A percentile compares a stretch with the other conserved stretches of the same genome.
Conservation (phyloP, 2,113 vertebrate species). For the Tragulus kanchil region DNA sequence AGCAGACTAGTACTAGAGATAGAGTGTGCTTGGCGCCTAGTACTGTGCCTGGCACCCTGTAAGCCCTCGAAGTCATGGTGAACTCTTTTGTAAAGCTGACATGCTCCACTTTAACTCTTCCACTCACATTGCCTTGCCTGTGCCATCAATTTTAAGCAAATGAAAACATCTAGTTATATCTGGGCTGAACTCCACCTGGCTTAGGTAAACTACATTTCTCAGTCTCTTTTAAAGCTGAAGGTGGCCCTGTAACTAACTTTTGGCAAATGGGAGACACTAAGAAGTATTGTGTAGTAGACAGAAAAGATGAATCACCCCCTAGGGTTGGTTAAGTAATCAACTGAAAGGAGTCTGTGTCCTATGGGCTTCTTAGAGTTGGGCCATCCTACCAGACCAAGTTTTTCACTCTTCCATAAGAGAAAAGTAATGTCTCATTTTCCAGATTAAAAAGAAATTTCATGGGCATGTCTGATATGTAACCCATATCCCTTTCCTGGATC, state of each 20-base stretch:
- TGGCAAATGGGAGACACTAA: background rate
- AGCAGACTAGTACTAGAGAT: background rate
- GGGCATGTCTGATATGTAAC: background rate
- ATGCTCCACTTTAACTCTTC: background rate
- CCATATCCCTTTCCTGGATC: background rate
- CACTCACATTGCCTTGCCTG: background rate
- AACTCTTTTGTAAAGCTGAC: background rate
- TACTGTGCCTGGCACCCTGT: background rate
- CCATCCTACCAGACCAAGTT: background rate
- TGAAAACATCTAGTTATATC: background rate
- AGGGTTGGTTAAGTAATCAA: background rate
- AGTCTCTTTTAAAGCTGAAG: background rate
- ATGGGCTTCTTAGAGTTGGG: background rate
- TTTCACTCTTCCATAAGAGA: background rate
- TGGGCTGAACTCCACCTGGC: background rate
- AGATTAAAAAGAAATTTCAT: background rate
- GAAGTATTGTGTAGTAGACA: background rate
- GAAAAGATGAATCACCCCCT: background rate
- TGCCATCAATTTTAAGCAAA: background rate
- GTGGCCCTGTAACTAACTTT: background rate
- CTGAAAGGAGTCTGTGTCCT: background rate
- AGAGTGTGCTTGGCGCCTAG: background rate
- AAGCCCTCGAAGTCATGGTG: background rate
- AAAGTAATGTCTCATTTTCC: background rate
- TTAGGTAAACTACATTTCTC: too few relatives aligned